Percentiles rank a stretch among this genome's conserved stretches.
phyloP scores from a whole-genome alignment of 2,888 invertebrate genomes.

The Agrochola lychnidis region DNA sequence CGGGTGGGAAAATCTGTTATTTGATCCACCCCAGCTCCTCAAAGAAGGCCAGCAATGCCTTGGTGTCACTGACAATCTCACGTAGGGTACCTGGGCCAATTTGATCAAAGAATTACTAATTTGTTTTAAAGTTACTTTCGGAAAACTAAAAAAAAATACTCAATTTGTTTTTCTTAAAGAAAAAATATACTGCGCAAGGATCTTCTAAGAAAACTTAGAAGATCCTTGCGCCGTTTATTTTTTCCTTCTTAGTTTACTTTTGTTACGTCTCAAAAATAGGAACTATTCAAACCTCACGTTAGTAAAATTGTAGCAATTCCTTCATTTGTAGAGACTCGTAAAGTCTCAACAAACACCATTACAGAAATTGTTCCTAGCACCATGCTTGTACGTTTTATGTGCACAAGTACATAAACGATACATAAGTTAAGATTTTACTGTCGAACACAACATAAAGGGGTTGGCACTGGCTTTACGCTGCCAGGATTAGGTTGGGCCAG shows the following conservation, averaged over 20 bases:
- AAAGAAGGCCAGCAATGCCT: too few species aligned
- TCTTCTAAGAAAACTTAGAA: too few species aligned
- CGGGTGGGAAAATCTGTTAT: too few species aligned
- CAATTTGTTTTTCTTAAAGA: too few species aligned
- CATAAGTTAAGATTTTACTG: constrained; percentile 85
- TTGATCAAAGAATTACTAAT: too few species aligned
- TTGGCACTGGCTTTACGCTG: constrained; percentile 78
- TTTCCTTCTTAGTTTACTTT: not conserved
- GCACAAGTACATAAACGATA: constrained; percentile 80
- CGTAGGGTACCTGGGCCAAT: too few species aligned
- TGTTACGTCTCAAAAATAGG: not conserved
- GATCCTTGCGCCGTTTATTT: too few species aligned
- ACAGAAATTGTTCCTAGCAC: constrained; percentile 56
- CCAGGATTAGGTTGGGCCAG: constrained; percentile 76
- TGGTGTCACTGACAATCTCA: too few species aligned
- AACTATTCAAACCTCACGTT: not conserved
- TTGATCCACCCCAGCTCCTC: too few species aligned
- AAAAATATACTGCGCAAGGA: too few species aligned
- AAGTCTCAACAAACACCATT: constrained; percentile 40
- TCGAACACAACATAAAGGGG: constrained; percentile 87
- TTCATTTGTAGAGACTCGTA: constrained; percentile 33
- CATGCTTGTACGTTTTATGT: constrained; percentile 60
- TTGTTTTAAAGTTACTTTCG: too few species aligned
- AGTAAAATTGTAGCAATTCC: not conserved
- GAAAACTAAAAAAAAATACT: too few species aligned